Evolutionary conservation across 2,797 vertebrate genomes (phyloP), one percentile per base, ranked within the genome.

Genomic region (Erethizon dorsatum): DNA sequence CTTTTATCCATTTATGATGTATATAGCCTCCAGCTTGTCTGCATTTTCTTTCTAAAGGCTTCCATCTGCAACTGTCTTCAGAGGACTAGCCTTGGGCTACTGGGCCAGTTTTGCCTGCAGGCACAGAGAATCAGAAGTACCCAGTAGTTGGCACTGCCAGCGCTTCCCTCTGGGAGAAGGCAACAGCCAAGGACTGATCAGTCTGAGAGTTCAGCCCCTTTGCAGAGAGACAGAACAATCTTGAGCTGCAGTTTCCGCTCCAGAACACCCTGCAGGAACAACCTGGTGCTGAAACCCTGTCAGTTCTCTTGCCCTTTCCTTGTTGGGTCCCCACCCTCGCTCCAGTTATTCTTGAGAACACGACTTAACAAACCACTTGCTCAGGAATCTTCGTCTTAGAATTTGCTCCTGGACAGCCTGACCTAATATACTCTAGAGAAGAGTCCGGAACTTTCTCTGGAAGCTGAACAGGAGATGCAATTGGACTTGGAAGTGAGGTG

Each of bases 401-500:
- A 15, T 6, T 84, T 88, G 22, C 20, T 82, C 86, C 41, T 61
- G 33, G 77, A 92, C n/a, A 50, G 17, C 67, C 45, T 83, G 45
- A 61, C 12, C 50, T 47, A 77, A 82, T n/a, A 52, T 11, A 83
- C 5, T 0, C 22, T 50, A 67, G 3, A 28, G 56, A 85, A 33
- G 8, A 65, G 22, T 47, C 22, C 18, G 57, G 33, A 26, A 84
- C n/a, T 77, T 92, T 0, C 14, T 78, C 28, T 56, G 15, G 54
- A 83, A 14, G 31, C 54, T 77, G 7, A 95, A 86, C 33, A 11
- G 91, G 14, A 61, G 31, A 71, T 13, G 67, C n/a, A 26, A 78
- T 22, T 95, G 24, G 57, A 41, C 94, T 92, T 93, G 87, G 78
- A 86, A 69, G 22, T 54, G 13, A 90, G 52, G 33, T 54, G 17